Evolutionary conservation across 2,797 vertebrate genomes (phyloP), one percentile per base, ranked within the genome.

Genomic region (Clarias laeviceps): DNA sequence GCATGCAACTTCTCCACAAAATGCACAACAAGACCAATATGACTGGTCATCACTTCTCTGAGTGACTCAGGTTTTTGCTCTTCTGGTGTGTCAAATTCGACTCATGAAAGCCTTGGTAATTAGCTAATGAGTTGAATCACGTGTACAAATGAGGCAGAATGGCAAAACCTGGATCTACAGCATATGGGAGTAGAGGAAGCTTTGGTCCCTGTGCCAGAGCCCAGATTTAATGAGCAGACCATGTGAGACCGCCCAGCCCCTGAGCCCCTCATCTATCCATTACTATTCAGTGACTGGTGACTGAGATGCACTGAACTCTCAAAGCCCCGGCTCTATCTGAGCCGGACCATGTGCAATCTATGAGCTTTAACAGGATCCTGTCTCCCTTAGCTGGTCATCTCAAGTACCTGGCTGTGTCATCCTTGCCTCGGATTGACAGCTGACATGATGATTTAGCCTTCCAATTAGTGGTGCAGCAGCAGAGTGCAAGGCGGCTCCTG

Each of bases 371-470:
- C 92, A 86, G 69, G 90, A 90, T 87, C 90, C 64, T 86, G 79
- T 34, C 76, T 93, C 91, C 90, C 88, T 84, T 88, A 89, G 90
- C 89, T 76, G 90, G 86, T 91, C 91, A 93, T 94, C 92, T 91
- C 87, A 92, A 89, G 70, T 74, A 85, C 34, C 87, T 89, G 91
- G 87, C 85, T 77, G 87, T 90, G 90, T 91, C 86, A 91, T 88
- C 88, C 89, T 79, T 80, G 62, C 29, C 40, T 83, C 40, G 88
- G 90, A 90, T 65, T 90, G 90, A 88, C 88, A 89, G 90, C 88
- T 90, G 95, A 95, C 95, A 95, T 93, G 92, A 94, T 94, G 93
- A 95, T 94, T 96, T 95, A 95, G 93, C 92, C 93, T 95, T 92
- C 94, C 94, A 95, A 96, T 96, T 96, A 95, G 94, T 88, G 88